Evolutionary conservation across 2,797 vertebrate species (phyloP), one percentile per base, ranked within the genome.

Genomic region (Etheostoma nigrum): DNA sequence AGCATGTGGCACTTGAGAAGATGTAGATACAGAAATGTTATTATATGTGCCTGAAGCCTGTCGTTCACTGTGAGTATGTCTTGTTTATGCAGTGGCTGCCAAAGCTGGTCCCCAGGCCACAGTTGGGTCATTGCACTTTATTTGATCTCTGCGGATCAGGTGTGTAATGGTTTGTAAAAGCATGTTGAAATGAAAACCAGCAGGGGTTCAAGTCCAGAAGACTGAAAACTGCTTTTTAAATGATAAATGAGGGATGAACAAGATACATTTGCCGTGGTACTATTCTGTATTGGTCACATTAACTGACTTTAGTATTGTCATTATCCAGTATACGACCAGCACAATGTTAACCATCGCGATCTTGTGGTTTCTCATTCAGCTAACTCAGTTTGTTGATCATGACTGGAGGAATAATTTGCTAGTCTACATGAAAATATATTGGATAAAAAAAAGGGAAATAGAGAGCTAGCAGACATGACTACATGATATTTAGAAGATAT

Each of bases 71-170:
- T 36, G 30, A 21, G 23, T 48, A 2, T 55, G 42, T 52, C 44
- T 52, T 54, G 14, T 40, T 40, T 10, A 21, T 19, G n/a, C n/a
- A 10, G 47, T 9, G 12, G 45, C 21, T 49, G 52, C 49, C 10
- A 49, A 25, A 72, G 12, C 44, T 54, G 54, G 3, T 65, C 58
- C 19, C 44, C 25, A 5, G 64, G 23, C 33, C 55, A 63, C 47
- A 74, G 40, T 16, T 74, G 66, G n/a, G 30, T 40, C 10, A 30
- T 53, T 74, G 52, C 45, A 52, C 58, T 72, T 54, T 40, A 66
- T 61, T 55, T 25, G 51, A 10, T 58, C 2, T 45, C n/a, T 58
- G 36, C 5, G 6, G 30, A 54, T 40, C 21, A 63, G 45, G 15
- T 59, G 59, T 51, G 67, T 69, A 55, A 72, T 53, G 23, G 19